These are phyloP conservation scores for Andinoacara biseriatus DNA, from an alignment of 2,113 vertebrate genomes.

Conservation along the genomic window DNA sequence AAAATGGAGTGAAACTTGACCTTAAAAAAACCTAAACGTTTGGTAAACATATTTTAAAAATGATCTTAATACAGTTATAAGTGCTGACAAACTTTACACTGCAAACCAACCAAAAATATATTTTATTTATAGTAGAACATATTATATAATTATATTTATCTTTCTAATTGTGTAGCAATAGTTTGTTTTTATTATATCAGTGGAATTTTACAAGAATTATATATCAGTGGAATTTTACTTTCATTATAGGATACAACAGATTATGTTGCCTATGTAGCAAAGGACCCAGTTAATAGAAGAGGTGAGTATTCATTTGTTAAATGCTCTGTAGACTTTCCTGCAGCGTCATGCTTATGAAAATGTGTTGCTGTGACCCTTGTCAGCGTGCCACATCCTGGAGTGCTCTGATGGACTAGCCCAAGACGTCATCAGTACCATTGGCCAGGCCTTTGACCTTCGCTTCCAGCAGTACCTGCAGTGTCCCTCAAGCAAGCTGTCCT, in stretches of 20 bases:
- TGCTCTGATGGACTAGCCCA: constrained; percentile 93
- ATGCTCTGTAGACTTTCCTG: background rate
- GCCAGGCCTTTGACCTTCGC: constrained; percentile 96
- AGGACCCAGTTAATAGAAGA: constrained; percentile 97
- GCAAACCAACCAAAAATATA: background rate
- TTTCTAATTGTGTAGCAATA: background rate
- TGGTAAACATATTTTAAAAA: background rate
- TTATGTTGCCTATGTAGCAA: constrained; percentile 97
- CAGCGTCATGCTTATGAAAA: constrained; percentile 2
- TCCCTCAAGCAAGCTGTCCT: constrained; percentile 87
- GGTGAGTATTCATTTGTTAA: constrained; percentile 79
- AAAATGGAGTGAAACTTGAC: background rate
- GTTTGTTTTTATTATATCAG: background rate
- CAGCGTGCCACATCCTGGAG: constrained; percentile 97
- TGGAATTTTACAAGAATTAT: background rate
- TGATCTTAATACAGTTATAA: background rate
- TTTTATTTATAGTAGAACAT: background rate
- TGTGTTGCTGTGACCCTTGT: background rate
- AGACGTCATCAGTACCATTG: constrained; percentile 95
- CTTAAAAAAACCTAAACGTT: background rate
- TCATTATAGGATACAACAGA: constrained; percentile 91
- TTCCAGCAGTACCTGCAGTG: constrained; percentile 96
- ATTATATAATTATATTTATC: background rate
- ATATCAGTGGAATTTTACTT: background rate
- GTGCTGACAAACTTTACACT: background rate